Percentiles rank a stretch among this genome's conserved stretches.
These are phyloP conservation scores for Gnathonemus longibarbis DNA, from an alignment of 2,113 vertebrate species.

Conservation along the genomic window DNA sequence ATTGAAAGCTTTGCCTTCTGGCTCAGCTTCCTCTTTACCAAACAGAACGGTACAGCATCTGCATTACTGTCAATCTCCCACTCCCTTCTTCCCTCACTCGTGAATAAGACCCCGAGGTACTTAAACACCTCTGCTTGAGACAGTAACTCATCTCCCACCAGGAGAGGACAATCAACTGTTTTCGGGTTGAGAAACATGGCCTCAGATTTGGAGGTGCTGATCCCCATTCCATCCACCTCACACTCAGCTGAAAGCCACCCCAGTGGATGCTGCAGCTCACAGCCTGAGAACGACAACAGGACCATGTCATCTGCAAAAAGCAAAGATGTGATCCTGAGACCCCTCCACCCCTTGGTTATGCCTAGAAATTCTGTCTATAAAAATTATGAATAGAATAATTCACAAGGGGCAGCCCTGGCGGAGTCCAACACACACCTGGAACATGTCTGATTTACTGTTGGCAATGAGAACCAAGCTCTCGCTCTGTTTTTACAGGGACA, in stretches of 20 bases:
- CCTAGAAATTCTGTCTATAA: neutral
- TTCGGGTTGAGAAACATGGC: neutral
- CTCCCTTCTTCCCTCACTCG: too few relatives aligned
- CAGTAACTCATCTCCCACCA: too few relatives aligned
- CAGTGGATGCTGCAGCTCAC: neutral
- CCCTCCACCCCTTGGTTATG: neutral
- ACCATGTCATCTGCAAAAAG: neutral
- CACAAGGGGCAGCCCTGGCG: neutral
- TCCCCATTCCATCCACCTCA: neutral
- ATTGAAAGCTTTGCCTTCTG: too few relatives aligned
- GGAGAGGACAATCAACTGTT: neutral
- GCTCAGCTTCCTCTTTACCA: too few relatives aligned
- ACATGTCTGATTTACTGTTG: neutral
- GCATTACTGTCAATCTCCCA: too few relatives aligned
- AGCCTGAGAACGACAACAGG: neutral
- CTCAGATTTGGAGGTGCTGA: neutral
- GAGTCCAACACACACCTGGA: neutral
- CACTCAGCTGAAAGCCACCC: neutral
- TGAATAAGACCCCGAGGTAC: too few relatives aligned
- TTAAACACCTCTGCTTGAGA: too few relatives aligned
- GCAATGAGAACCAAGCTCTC: neutral
- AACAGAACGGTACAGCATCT: too few relatives aligned
- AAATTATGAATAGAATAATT: neutral
- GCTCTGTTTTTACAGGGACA: neutral
- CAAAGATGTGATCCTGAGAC: neutral